Conservation (phyloP, 2,888 invertebrate genomes). For the Dioctria rufipes region DNA sequence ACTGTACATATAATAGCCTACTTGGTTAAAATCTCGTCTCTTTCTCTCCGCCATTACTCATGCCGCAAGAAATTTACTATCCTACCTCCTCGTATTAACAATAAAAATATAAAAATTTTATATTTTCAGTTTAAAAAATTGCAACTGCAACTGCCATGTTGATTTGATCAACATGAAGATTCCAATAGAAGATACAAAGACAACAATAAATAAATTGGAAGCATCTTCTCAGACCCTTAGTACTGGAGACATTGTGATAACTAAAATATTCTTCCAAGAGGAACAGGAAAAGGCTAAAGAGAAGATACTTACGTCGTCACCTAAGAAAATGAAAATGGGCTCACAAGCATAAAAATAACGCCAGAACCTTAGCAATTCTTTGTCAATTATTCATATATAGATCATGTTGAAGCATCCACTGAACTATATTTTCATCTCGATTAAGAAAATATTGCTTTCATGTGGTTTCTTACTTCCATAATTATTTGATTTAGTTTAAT, state of each 20-base stretch:
- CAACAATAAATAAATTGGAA: slow-evolving; percentile 71
- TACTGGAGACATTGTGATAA: slow-evolving; percentile 93
- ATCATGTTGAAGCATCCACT: slow-evolving; percentile 26
- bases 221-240: slow-evolving; percentile 87
- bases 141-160: slow-evolving; percentile 65
- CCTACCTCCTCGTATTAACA: background rate
- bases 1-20: background rate
- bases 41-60: background rate
- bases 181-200: slow-evolving; percentile 59
- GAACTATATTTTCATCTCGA: slow-evolving; percentile 26
- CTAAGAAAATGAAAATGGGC: slow-evolving; percentile 67
- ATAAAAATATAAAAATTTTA: background rate
- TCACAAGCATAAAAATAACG: slow-evolving; percentile 31
- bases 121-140: slow-evolving; percentile 67
- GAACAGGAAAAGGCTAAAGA: slow-evolving; percentile 75
- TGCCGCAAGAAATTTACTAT: background rate
- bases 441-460: slow-evolving; percentile 40
- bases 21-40: background rate
- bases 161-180: slow-evolving; percentile 62
- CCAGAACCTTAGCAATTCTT: background rate
- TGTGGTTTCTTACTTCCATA: slow-evolving; percentile 11
- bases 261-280: slow-evolving; percentile 80
- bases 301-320: slow-evolving; percentile 73
- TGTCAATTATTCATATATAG: slow-evolving; percentile 2
- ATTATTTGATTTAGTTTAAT: no score